Percentiles rank a stretch among this genome's conserved stretches.
These are phyloP conservation scores for Meiosimyza decipiens DNA, from an alignment of 2,888 invertebrate species.

Conservation along the genomic window DNA sequence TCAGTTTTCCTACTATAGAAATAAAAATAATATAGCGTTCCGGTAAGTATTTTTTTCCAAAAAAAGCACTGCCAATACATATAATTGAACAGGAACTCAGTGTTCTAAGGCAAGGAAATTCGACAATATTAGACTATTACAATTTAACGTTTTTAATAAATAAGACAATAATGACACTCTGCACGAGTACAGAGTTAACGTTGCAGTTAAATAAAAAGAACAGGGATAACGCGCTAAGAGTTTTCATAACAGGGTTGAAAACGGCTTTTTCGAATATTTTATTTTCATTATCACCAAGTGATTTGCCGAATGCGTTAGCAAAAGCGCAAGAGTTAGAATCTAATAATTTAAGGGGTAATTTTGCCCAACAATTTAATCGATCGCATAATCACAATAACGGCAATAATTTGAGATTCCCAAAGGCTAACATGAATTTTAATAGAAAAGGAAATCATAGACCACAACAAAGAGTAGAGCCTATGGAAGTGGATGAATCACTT, in stretches of 20 bases:
- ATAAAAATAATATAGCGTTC: too few relatives aligned
- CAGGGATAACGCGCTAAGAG: slow-evolving; percentile 25
- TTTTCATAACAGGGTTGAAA: slow-evolving; percentile 34
- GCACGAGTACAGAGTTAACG: background rate
- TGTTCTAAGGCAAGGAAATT: slow-evolving; percentile 33
- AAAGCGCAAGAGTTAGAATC: slow-evolving; percentile 31
- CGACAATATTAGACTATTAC: slow-evolving; percentile 15
- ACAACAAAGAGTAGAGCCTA: background rate
- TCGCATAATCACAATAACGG: background rate
- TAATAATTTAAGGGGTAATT: background rate
- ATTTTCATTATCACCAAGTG: slow-evolving; percentile 33
- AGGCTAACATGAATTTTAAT: background rate
- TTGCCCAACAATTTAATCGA: background rate
- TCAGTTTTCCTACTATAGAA: too few relatives aligned
- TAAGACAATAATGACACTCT: slow-evolving; percentile 29
- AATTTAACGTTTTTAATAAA: slow-evolving; percentile 27
- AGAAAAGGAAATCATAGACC: background rate
- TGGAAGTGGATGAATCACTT: background rate
- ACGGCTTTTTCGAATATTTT: slow-evolving; percentile 24
- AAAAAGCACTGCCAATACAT: too few relatives aligned
- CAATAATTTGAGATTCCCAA: background rate
- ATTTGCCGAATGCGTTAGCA: slow-evolving; percentile 34
- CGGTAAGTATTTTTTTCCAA: too few relatives aligned
- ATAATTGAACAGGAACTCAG: slow-evolving; percentile 36
- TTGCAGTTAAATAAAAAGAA: slow-evolving; percentile 32